Evolutionary conservation across 2,888 invertebrate genomes (phyloP).

Genomic region (Pandemis heparana): DNA sequence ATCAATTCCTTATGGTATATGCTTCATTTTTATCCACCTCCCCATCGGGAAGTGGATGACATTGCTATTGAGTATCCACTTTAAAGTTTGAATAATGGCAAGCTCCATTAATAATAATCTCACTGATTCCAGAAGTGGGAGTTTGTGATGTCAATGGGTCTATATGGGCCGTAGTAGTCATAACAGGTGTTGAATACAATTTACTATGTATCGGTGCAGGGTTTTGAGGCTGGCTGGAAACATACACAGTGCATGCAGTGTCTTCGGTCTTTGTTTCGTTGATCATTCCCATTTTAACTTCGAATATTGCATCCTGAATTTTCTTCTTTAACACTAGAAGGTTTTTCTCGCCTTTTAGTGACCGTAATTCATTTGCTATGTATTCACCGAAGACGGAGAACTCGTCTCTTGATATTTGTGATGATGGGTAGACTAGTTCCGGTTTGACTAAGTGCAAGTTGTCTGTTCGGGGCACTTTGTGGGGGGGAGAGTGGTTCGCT

Average conservation of each 20-base stretch:
- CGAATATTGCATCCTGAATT: constrained; percentile 86
- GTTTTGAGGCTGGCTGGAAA: constrained; percentile 59
- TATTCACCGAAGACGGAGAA: constrained; percentile 87
- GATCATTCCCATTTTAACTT: constrained; percentile 86
- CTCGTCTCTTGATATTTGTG: constrained; percentile 75
- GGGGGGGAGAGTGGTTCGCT: constrained; percentile 61
- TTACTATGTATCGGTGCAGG: constrained; percentile 62
- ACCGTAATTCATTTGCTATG: constrained; percentile 85
- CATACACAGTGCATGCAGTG: constrained; percentile 63
- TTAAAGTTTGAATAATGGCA: constrained; percentile 80
- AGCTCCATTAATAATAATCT: constrained; percentile 74
- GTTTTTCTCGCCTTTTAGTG: constrained; percentile 84
- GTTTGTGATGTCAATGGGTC: constrained; percentile 67
- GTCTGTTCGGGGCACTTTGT: constrained; percentile 66
- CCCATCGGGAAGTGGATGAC: constrained; percentile 71
- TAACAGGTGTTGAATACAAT: constrained; percentile 64
- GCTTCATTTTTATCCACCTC: constrained; percentile 71
- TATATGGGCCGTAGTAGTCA: constrained; percentile 67
- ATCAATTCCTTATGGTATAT: constrained; percentile 53
- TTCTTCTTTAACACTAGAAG: constrained; percentile 85
- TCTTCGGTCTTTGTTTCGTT: constrained; percentile 66
- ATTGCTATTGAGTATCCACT: constrained; percentile 77
- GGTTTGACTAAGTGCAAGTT: constrained; percentile 57
- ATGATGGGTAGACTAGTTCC: constrained; percentile 56
- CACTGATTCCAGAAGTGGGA: constrained; percentile 71